Evolutionary conservation across 2,888 invertebrate genomes (phyloP), one percentile per base, ranked within the genome.

Genomic region (Trichogramma dendrolimi): DNA sequence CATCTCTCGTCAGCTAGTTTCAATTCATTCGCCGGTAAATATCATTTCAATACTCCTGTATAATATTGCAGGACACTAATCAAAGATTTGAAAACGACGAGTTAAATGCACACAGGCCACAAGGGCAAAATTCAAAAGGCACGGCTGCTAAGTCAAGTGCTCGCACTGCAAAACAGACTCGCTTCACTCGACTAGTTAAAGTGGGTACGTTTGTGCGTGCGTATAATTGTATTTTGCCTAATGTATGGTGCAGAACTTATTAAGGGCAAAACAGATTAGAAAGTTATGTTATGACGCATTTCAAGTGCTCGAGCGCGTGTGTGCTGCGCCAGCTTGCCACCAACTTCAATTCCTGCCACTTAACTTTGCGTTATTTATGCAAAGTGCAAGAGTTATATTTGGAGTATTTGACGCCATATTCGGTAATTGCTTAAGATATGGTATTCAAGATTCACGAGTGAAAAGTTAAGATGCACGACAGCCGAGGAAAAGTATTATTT

Each of bases 241-340:
- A 64, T 64, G 57, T 11, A 42, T 6, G 40, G 54, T 50, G 47
- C 40, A 42, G 48, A 63, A 63, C 58, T 63, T 60, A 61, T 55
- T 55, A 58, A 51, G 38, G 14, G 11, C 48, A 63, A 64, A 64
- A 56, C 58, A 61, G 64, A 64, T 64, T 64, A 6, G 52, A 61
- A 64, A 64, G 61, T 64, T 64, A 51, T n/a, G 51, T 60, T 58
- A 61, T 58, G 54, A 63, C 52, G 56, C 59, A 44, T 51, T 44
- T 27, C 6, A 11, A 52, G 40, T 7, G 52, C 52, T 7, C 39
- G 52, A 27, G 27, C 27, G 27, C 1, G 27, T 27, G 27, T 27
- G 10, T 41, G 47, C 47, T 47, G 27, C 38, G 46, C 40, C 27
- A 27, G 27, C 27, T 27, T 27, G 27, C 27, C 42, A 4, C 52